Base-by-base conservation (phyloP, 2,797 vertebrate genomes). In the Serranus cabrilla region DNA sequence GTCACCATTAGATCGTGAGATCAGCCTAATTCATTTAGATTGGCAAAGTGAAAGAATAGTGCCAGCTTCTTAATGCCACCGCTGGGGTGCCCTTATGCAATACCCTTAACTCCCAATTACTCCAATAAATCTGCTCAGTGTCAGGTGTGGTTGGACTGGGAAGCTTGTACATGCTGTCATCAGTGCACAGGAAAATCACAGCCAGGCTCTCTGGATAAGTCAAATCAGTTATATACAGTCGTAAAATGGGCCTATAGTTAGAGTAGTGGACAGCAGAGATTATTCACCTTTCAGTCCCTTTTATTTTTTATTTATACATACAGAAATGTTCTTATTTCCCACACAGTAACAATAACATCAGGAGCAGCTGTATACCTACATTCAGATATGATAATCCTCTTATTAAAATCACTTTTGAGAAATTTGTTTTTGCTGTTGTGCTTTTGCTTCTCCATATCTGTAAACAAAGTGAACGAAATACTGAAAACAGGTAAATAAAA, bases 11-110 rank as follows among this genome's bases (percentile, higher is more conserved):
- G 27, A 31, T 7, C 13, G 18, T 27, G 43, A 27, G 42, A 54
- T 68, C 57, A 54, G 50, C 18, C 49, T 54, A 46, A 37, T 40
- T 11, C 12, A 31, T 49, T n/a, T 39, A n/a, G 34, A 57, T 14
- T 7, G 34, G 34, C 46, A 42, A 23, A 47, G 8, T 20, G 5
- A 49, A 42, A 39, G 5, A 47, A 37, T 11, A 43, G 31, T 16
- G 20, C 4, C 4, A 21, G 31, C 4, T 16, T 16, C 16, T 11
- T 31, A 34, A 61, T 31, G 16, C 13, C 46, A 64, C 31, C 20
- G 1, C n/a, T 49, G 27, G 49, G 27, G 8, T 55, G 43, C 20
- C 27, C 20, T 54, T 45, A 13, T 20, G 37, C 23, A 13, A 40
- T n/a, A 20, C 11, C 11, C 7, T 37, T 2, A 18, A 42, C 46